Conservation (phyloP, 23 tunicate species). For the Styela plicata region DNA sequence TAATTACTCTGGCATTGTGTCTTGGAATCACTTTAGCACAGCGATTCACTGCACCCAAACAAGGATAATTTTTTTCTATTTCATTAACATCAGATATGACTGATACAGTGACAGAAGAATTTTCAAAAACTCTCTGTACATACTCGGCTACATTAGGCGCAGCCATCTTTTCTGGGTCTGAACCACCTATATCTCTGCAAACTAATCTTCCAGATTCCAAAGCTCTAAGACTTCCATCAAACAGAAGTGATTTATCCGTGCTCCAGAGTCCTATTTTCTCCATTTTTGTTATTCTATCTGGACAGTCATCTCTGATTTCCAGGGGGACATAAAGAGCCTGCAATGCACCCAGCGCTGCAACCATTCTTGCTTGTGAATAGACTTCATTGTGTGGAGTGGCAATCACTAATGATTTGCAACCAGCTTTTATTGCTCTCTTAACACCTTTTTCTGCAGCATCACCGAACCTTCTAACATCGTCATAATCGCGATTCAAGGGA, state of each 20-base stretch:
- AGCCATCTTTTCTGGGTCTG: constrained; percentile 99
- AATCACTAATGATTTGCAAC: constrained; percentile 62
- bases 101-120: constrained; percentile 42
- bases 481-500: constrained; percentile 87
- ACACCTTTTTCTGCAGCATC: constrained; percentile 83
- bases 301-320: constrained; percentile 80
- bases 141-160: constrained; percentile 86
- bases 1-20: constrained; percentile 89
- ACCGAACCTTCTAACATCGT: constrained; percentile 83
- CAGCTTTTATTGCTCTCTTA: constrained; percentile 69
- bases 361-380: constrained; percentile 49
- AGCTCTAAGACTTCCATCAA: constrained; percentile 17
- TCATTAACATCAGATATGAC: constrained; percentile 62
- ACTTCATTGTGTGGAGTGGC: constrained; percentile 31
- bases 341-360: constrained; percentile 78
- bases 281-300: constrained; percentile 59
- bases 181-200: constrained; percentile 86
- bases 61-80: constrained; percentile 87
- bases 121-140: constrained; percentile 45
- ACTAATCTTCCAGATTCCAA: constrained; percentile 60
- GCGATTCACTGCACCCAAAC: constrained; percentile 94
- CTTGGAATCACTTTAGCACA: constrained; percentile 83
- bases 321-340: constrained; percentile 77
- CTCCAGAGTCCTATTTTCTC: constrained; percentile 8
- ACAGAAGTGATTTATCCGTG: neutral